Conservation (phyloP, 2,888 invertebrate genomes). For the Pristionchus entomophagus region DNA sequence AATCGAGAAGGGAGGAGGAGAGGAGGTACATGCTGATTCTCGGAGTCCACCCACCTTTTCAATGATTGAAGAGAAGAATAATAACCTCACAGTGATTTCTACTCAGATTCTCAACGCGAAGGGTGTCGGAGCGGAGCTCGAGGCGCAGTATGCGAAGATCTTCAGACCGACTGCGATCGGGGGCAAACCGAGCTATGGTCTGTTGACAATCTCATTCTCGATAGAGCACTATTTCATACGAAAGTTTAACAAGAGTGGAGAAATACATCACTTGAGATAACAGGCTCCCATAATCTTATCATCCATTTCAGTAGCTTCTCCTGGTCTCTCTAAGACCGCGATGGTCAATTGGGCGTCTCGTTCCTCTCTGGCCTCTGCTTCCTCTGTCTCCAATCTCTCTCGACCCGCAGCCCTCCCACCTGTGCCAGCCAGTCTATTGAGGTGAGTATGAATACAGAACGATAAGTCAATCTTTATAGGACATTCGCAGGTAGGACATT, state of each 20-base stretch:
- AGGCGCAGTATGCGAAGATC: constrained; percentile 44
- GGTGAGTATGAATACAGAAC: too few species aligned
- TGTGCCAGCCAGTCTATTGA: constrained; percentile 6
- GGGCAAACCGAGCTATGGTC: not conserved
- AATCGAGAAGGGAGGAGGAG: not conserved
- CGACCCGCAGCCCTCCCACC: constrained; percentile 11
- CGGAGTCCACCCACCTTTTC: not conserved
- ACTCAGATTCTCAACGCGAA: constrained; percentile 24
- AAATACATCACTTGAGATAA: too few species aligned
- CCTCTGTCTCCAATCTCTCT: not conserved
- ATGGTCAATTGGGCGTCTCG: constrained; percentile 47
- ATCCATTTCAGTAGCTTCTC: not conserved
- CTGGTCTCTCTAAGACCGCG: constrained; percentile 17
- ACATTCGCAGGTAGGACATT: too few species aligned
- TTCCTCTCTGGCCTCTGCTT: not conserved
- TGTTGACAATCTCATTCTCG: too few species aligned
- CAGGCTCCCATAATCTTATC: too few species aligned
- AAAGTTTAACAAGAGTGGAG: too few species aligned
- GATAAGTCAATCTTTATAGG: too few species aligned
- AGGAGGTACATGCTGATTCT: constrained; percentile 30
- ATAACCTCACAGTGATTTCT: not conserved
- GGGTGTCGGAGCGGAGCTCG: constrained; percentile 19
- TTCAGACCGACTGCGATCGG: constrained; percentile 24
- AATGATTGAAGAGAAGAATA: too few species aligned
- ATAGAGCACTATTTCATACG: too few species aligned